These are phyloP conservation scores for Hipparchia sbordonii DNA, from an alignment of 2,888 invertebrate genomes.

Conservation along the genomic window DNA sequence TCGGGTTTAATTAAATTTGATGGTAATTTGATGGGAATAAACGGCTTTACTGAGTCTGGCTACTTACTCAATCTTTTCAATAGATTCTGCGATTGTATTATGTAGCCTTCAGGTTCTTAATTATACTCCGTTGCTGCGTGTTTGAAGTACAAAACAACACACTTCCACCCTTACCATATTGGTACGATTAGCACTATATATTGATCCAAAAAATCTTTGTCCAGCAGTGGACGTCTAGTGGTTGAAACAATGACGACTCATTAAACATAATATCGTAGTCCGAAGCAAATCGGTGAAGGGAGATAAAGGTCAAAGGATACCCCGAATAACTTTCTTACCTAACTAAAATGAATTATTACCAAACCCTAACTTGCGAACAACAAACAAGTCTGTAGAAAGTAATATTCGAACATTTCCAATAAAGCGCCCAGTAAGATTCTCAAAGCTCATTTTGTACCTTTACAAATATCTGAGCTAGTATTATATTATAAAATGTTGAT, in stretches of 20 bases:
- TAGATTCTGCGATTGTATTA: too few species aligned
- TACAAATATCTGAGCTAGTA: background rate
- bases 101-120: too few species aligned
- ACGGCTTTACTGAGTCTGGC: background rate
- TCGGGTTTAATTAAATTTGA: background rate
- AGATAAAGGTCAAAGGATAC: background rate
- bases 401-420: constrained; percentile 11
- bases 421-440: constrained; percentile 2
- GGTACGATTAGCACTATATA: too few species aligned
- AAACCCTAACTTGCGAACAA: constrained; percentile 7
- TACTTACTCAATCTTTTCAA: background rate
- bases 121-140: too few species aligned
- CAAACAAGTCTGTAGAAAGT: constrained; percentile 16
- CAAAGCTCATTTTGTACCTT: background rate
- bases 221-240: too few species aligned
- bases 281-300: background rate
- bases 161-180: too few species aligned
- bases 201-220: too few species aligned
- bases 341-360: constrained; percentile 10
- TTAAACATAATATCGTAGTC: background rate
- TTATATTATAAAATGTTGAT: background rate
- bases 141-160: too few species aligned
- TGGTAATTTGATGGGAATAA: constrained; percentile 5
- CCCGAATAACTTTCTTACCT: background rate
- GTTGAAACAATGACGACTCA: too few species aligned